Percentiles rank a stretch among this genome's conserved stretches.
phyloP scores from a whole-genome alignment of 2,113 vertebrate species.

The Hippoglossus stenolepis region DNA sequence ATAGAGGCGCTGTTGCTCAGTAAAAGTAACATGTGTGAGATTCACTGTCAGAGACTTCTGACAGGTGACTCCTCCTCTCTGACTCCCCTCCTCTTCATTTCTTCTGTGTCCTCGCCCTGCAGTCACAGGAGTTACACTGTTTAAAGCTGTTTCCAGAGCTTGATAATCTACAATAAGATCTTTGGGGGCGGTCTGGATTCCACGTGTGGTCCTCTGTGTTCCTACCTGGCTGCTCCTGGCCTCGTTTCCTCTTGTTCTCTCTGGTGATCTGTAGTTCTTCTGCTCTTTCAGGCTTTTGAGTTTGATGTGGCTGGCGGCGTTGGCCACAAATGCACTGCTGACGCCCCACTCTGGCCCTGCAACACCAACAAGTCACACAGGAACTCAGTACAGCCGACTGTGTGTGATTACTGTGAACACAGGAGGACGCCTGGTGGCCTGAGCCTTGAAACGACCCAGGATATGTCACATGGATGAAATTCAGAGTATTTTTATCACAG shows the following conservation, averaged over 20 bases:
- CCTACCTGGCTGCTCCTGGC: conserved; percentile 61
- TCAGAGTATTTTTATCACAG: too few species aligned
- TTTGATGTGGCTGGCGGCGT: conserved; percentile 74
- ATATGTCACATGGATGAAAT: too few species aligned
- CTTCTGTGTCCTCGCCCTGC: conserved; percentile 39
- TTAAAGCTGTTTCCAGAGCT: too few species aligned
- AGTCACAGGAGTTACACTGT: not conserved
- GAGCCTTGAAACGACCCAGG: not conserved
- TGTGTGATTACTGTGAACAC: too few species aligned
- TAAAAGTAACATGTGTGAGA: too few species aligned
- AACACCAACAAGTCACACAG: not conserved
- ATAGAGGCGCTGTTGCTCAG: too few species aligned
- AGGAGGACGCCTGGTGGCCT: not conserved
- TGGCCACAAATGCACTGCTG: conserved; percentile 77
- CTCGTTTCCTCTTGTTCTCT: conserved; percentile 77
- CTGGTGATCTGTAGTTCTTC: conserved; percentile 45
- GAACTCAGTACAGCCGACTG: not conserved
- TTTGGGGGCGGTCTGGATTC: too few species aligned
- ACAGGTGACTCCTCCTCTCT: too few species aligned
- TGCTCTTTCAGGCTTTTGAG: conserved; percentile 47
- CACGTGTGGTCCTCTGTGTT: not conserved
- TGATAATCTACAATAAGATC: too few species aligned
- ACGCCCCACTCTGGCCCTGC: conserved; percentile 79
- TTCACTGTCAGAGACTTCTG: conserved; percentile 54
- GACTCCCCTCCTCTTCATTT: conserved; percentile 53